Percentiles rank a stretch among this genome's conserved stretches.
Evolutionary conservation across 2,888 invertebrate genomes (phyloP).

Genomic region (Eupsilia transversa): DNA sequence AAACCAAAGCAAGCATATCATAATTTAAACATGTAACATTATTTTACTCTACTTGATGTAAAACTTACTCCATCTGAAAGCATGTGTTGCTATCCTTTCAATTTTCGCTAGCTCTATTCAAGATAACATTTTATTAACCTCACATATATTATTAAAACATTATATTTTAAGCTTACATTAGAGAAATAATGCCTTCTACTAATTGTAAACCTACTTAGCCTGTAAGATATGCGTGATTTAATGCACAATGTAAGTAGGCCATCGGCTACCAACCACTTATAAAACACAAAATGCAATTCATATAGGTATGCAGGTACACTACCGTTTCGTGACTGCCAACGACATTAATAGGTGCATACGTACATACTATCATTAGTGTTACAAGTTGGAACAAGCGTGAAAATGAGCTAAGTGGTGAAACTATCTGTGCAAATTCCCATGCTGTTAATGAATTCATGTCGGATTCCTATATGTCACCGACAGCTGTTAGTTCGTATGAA

Average conservation of each 20-base stretch:
- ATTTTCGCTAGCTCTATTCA: not conserved
- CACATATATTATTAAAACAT: constrained; percentile 5
- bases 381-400: constrained; percentile 36
- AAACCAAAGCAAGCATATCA: not conserved
- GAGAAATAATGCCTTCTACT: constrained; percentile 12
- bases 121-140: constrained; percentile 18
- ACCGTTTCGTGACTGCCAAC: constrained; percentile 45
- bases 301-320: constrained; percentile 20
- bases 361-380: constrained; percentile 26
- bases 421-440: constrained; percentile 53
- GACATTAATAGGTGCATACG: constrained; percentile 20
- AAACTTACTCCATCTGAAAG: not conserved
- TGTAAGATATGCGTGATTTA: constrained; percentile 48
- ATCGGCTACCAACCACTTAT: constrained; percentile 32
- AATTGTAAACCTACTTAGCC: constrained; percentile 46
- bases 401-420: constrained; percentile 42
- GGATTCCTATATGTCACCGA: constrained; percentile 12
- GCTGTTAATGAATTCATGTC: constrained; percentile 62
- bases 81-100: not conserved
- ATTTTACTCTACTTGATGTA: too few relatives aligned
- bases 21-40: not conserved
- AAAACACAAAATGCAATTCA: constrained; percentile 47
- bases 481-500: constrained; percentile 17
- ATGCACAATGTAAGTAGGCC: constrained; percentile 31
- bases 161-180: constrained; percentile 15